phyloP scores from a whole-genome alignment of 2,113 vertebrate species.

The Montifringilla adamsi region DNA sequence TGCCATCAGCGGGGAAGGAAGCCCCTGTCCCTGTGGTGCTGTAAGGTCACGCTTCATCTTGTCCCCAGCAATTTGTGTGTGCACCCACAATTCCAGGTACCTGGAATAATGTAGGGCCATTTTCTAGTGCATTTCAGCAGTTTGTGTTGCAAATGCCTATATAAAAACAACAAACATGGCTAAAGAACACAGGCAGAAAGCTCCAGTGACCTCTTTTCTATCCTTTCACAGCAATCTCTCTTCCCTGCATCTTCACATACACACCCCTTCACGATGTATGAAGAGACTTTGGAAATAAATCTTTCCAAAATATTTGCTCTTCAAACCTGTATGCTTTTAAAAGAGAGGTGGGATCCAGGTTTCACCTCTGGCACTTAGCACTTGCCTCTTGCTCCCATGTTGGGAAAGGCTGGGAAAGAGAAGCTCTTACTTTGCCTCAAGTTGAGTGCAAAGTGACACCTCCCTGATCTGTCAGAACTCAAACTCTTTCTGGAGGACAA shows the following conservation, averaged over 20 bases:
- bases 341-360: neutral
- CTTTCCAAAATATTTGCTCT: neutral
- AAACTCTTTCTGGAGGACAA: neutral
- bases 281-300: neutral
- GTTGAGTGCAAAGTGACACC: neutral
- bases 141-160: neutral
- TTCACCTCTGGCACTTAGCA: neutral
- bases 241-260: neutral
- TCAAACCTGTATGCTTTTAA: neutral
- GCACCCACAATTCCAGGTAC: neutral
- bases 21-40: neutral
- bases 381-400: neutral
- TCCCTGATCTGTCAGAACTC: neutral
- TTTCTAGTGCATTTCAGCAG: neutral
- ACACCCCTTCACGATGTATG: neutral
- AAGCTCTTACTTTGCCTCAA: neutral
- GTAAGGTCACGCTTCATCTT: neutral
- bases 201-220: neutral
- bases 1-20: neutral
- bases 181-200: neutral
- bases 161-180: neutral
- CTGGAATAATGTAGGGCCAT: neutral
- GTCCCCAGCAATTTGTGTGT: neutral
- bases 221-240: neutral
- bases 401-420: neutral